These are phyloP conservation scores for Emys orbicularis DNA, from an alignment of 2,797 vertebrate species.

Conservation along the genomic window DNA sequence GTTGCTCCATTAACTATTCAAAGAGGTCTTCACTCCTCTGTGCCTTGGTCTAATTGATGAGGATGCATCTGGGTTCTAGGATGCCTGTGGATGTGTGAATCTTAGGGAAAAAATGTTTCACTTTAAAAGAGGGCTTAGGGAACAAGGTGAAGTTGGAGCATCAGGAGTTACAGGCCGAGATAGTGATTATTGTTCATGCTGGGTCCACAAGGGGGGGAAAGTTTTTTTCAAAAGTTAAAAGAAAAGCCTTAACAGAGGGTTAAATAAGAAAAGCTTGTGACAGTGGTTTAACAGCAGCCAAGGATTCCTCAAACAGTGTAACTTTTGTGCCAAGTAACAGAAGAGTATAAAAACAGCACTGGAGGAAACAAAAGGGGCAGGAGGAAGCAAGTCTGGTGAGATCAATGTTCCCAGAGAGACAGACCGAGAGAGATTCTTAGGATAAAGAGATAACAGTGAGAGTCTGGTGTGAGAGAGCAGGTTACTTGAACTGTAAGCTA, in stretches of 20 bases:
- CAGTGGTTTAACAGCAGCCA: not conserved
- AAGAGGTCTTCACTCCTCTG: not conserved
- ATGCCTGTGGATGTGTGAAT: not conserved
- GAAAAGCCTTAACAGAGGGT: not conserved
- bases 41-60: not conserved
- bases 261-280: not conserved
- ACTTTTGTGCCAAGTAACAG: slow-evolving; percentile 30
- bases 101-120: not conserved
- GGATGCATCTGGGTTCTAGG: not conserved
- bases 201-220: not conserved
- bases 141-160: not conserved
- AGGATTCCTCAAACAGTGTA: not conserved
- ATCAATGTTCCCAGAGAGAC: not conserved
- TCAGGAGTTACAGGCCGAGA: not conserved
- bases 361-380: not conserved
- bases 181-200: not conserved
- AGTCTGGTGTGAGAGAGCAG: slow-evolving; percentile 15
- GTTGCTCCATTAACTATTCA: not conserved
- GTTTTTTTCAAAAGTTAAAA: not conserved
- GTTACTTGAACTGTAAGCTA: not conserved
- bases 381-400: not conserved
- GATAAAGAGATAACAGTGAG: slow-evolving; percentile 29
- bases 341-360: slow-evolving; percentile 20
- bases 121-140: not conserved
- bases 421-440: not conserved